Conservation (phyloP, 1,140 invertebrate species). For the Zophobas atratus region DNA sequence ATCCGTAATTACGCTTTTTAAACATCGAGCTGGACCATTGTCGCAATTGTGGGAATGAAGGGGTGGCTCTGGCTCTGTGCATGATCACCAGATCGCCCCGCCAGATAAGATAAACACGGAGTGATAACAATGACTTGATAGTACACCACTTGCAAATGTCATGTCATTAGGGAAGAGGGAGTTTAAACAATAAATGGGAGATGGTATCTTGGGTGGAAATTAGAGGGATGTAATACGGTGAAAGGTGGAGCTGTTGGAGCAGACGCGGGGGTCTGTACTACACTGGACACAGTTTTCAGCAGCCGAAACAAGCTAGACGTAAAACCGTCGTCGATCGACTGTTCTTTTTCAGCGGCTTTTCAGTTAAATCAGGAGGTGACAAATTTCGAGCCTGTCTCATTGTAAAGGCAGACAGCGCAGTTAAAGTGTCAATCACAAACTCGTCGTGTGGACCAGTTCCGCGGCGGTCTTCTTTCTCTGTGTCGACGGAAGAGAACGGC, state of each 20-base stretch:
- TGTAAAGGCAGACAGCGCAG: slow-evolving; percentile 49
- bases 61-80: slow-evolving; percentile 48
- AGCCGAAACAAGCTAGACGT: background rate
- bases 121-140: slow-evolving; percentile 62
- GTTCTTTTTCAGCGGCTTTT: slow-evolving; percentile 47
- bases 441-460: slow-evolving; percentile 12
- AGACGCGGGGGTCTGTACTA: too few species aligned
- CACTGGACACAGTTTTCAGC: too few species aligned
- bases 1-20: slow-evolving; percentile 67
- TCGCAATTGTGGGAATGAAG: slow-evolving; percentile 64
- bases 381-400: slow-evolving; percentile 52
- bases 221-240: too few species aligned
- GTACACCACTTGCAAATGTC: slow-evolving; percentile 63
- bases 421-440: slow-evolving; percentile 56
- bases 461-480: slow-evolving; percentile 14
- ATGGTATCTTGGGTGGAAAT: too few species aligned
- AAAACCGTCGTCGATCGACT: slow-evolving; percentile 40
- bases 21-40: slow-evolving; percentile 62
- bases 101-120: slow-evolving; percentile 66
- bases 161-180: slow-evolving; percentile 48
- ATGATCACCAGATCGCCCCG: slow-evolving; percentile 57
- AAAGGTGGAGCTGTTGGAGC: too few species aligned
- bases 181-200: too few species aligned
- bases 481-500: background rate
- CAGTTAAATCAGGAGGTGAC: slow-evolving; percentile 54